Evolutionary conservation across 2,113 vertebrate genomes (phyloP).

Genomic region (Prolemur simus): DNA sequence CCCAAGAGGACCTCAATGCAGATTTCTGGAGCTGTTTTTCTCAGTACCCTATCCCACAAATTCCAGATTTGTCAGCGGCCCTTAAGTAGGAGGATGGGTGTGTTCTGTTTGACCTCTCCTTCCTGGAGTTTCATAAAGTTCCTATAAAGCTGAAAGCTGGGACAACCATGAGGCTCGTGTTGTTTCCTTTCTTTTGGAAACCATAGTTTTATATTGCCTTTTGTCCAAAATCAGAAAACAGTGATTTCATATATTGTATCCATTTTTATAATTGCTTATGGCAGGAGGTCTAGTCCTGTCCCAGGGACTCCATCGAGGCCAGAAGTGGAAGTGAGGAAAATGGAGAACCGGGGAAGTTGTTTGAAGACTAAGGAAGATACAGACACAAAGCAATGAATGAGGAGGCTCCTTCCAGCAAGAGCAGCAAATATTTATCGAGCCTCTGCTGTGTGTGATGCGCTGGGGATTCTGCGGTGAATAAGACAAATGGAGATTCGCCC

Average conservation of each 20-base stretch:
- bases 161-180: background rate
- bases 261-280: background rate
- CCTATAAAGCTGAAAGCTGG: background rate
- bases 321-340: background rate
- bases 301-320: background rate
- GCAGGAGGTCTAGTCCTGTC: background rate
- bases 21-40: background rate
- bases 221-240: background rate
- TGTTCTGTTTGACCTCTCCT: background rate
- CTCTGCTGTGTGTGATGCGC: background rate
- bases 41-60: background rate
- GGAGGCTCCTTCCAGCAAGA: background rate
- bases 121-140: background rate
- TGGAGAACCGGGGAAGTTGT: background rate
- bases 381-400: background rate
- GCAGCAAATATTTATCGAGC: conserved; percentile 37
- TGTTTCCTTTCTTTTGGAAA: background rate
- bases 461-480: conserved; percentile 38
- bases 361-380: conserved; percentile 5
- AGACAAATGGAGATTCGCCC: conserved; percentile 43
- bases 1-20: background rate
- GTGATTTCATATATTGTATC: background rate
- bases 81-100: background rate
- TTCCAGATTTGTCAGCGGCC: background rate
- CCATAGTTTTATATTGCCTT: background rate